A percentile compares a stretch with the other conserved stretches of the same genome.
phyloP scores from a whole-genome alignment of 2,888 invertebrate species.

The Teinopalpus imperialis region DNA sequence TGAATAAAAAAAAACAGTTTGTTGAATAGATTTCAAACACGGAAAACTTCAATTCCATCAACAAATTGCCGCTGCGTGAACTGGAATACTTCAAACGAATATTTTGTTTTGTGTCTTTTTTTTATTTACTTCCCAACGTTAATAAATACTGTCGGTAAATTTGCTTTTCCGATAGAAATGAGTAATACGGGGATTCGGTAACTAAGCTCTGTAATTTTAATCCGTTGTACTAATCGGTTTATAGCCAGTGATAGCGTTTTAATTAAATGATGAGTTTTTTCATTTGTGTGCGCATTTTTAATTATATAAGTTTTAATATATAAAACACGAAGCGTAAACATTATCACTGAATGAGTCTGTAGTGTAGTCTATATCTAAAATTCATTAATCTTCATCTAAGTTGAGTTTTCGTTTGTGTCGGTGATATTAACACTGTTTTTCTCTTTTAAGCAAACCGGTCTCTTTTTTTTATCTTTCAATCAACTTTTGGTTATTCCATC shows the following conservation, averaged over 20 bases:
- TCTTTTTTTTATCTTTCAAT: too few relatives aligned
- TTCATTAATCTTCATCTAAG: too few relatives aligned
- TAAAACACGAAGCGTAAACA: too few relatives aligned
- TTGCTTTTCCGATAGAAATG: conserved; percentile 3
- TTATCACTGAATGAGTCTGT: too few relatives aligned
- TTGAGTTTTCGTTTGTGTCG: too few relatives aligned
- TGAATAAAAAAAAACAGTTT: conserved; percentile 10
- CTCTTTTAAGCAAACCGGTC: too few relatives aligned
- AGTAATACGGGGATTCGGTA: conserved; percentile 1
- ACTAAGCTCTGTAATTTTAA: conserved; percentile 10
- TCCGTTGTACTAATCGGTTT: conserved; percentile 8
- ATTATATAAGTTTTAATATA: too few relatives aligned
- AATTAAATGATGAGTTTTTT: conserved; percentile 10
- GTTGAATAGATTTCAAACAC: conserved; percentile 23
- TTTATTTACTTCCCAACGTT: conserved; percentile 17
- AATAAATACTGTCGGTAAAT: conserved; percentile 17
- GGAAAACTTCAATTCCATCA: conserved; percentile 23
- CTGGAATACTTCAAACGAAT: conserved; percentile 15
- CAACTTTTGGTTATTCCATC: too few relatives aligned
- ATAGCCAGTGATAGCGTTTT: conserved; percentile 1
- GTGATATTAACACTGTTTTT: too few relatives aligned
- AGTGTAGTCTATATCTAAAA: too few relatives aligned
- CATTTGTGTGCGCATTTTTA: background rate
- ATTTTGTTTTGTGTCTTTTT: conserved; percentile 5
- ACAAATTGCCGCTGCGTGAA: conserved; percentile 22